These are phyloP conservation scores for Neosilurus mollespiculum DNA, from an alignment of 2,797 vertebrate genomes.

Conservation along the genomic window DNA sequence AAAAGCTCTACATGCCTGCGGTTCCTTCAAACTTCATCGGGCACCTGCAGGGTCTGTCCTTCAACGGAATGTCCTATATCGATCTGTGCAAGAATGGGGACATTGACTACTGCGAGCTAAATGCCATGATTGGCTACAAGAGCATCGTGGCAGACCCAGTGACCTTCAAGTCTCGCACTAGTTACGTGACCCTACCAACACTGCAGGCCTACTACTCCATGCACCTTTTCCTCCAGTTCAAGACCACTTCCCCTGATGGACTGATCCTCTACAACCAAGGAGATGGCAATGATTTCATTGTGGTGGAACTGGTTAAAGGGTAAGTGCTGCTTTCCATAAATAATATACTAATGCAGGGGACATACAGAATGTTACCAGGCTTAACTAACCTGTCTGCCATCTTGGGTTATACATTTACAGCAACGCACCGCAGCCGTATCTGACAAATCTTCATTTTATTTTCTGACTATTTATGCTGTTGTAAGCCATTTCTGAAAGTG, in stretches of 20 bases:
- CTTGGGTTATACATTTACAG: no score
- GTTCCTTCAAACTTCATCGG: constrained; percentile 99
- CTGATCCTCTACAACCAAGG: constrained; percentile 95
- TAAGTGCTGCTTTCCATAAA: constrained; percentile 65
- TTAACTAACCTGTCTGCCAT: no score
- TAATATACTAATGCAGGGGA: neutral
- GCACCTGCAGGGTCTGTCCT: constrained; percentile 94
- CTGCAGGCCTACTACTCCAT: constrained; percentile 98
- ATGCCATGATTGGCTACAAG: constrained; percentile 96
- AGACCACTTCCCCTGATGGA: constrained; percentile 96
- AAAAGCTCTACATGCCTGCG: constrained; percentile 91
- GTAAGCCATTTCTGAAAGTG: no score
- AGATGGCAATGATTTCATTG: constrained; percentile 98
- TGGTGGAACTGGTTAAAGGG: constrained; percentile 98
- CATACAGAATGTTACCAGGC: no score
- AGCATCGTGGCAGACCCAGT: constrained; percentile 98
- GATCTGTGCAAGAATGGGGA: constrained; percentile 99
- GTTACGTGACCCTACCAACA: constrained; percentile 92
- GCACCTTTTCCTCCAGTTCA: constrained; percentile 99
- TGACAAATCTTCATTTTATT: no score
- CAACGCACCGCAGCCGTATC: no score
- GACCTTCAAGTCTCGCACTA: constrained; percentile 97
- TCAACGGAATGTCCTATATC: constrained; percentile 99
- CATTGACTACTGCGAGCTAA: constrained; percentile 98
- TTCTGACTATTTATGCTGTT: no score